These are phyloP conservation scores for Arnoldichthys spilopterus DNA, from an alignment of 2,797 vertebrate species.

Conservation along the genomic window DNA sequence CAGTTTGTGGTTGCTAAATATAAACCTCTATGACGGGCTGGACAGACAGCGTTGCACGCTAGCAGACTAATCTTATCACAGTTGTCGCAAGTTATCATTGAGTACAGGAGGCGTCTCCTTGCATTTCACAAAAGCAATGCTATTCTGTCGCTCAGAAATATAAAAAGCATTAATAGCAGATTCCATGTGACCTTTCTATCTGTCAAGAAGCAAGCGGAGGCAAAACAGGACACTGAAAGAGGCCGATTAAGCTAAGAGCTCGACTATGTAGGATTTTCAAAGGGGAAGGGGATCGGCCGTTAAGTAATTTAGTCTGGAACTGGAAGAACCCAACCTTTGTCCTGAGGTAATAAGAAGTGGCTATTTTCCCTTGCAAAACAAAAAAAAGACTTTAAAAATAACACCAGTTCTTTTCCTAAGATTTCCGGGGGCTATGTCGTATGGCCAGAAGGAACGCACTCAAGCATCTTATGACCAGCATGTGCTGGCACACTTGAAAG, in stretches of 20 bases:
- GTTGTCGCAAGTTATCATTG: conserved; percentile 30
- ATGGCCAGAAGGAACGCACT: not conserved
- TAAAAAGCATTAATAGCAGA: not conserved
- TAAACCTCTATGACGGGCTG: conserved; percentile 24
- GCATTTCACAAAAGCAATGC: not conserved
- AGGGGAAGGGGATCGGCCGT: conserved; percentile 4
- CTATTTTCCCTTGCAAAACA: not conserved
- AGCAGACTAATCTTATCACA: conserved; percentile 36
- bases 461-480: not conserved
- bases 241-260: not conserved
- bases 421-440: not conserved
- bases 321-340: not conserved
- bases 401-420: not conserved
- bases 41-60: conserved; percentile 15
- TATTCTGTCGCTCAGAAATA: not conserved
- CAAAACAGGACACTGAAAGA: not conserved
- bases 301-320: conserved; percentile 2
- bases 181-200: not conserved
- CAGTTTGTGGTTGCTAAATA: conserved; percentile 46
- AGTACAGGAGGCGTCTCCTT: not conserved
- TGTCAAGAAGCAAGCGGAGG: not conserved
- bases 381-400: not conserved
- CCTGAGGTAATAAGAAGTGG: too few relatives aligned
- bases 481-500: not conserved
- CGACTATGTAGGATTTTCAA: not conserved